Base-by-base conservation (phyloP, 2,113 vertebrate genomes). In the Hylia prasina region DNA sequence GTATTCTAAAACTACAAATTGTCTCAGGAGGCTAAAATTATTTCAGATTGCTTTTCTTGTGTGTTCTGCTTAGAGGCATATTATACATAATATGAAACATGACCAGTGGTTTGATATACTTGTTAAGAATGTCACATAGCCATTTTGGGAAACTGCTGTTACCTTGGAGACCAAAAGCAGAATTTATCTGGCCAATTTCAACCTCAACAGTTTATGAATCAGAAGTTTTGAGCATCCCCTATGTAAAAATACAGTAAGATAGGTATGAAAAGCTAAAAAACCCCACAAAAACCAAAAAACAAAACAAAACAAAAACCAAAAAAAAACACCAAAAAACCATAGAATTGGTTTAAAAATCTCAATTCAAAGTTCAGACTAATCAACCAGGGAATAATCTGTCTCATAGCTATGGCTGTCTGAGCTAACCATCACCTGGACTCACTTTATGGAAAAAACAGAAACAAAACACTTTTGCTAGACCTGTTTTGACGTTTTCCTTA, bases 151-250 rank as follows among this genome's bases (percentile, higher is more conserved):
- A 95, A 89, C 51, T 72, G 30, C 65, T 64, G 94, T 97, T 96
- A 71, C 97, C 95, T 47, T 88, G 95, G 96, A 96, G 94, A 97
- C 94, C 58, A 90, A 95, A 88, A 61, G 39, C 20, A 91, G 69
- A 73, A 54, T 82, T 81, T 70, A 81, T 68, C 40, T 79, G 65
- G n/a, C 65, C 50, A 86, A 86, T 91, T 96, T 89, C 61, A 79
- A 68, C n/a, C 22, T 58, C 64, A 73, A 28, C 25, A 68, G 18
- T 70, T 21, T 64, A 60, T 57, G 37, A 94, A 73, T 64, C 42
- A 86, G 75, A 95, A 84, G 30, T 72, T 90, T 79, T 84, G 56
- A 94, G 42, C 45, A 81, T 42, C 17, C 2, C 6, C 9, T 35
- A 23, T 20, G 53, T 42, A 92, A 88, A 95, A 86, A 60, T 68